Conservation (phyloP, 2,113 vertebrate genomes). For the Cyprinodon tularosa region DNA sequence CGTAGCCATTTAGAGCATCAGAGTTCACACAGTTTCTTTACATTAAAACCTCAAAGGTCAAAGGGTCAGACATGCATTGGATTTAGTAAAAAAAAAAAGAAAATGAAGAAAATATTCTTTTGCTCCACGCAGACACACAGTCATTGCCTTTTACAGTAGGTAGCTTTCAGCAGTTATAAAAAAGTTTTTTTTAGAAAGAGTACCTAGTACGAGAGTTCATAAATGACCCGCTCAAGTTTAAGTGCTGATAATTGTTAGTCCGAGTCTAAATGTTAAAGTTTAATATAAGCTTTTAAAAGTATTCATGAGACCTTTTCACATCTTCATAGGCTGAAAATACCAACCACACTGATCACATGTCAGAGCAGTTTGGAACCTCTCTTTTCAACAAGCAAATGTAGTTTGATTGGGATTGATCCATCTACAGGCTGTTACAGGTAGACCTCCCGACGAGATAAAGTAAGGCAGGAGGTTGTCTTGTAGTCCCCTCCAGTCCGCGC, state of each 20-base stretch:
- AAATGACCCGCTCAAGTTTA: conserved; percentile 45
- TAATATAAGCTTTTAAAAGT: conserved; percentile 48
- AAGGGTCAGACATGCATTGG: conserved; percentile 74
- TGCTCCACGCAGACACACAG: conserved; percentile 52
- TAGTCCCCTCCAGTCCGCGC: conserved; percentile 80
- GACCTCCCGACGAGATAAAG: conserved; percentile 79
- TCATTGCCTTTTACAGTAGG: conserved; percentile 38
- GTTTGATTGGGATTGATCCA: conserved; percentile 12
- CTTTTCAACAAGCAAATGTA: conserved; percentile 25
- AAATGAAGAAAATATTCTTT: conserved; percentile 51
- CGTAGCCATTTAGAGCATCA: conserved; percentile 42
- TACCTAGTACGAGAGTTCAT: conserved; percentile 38
- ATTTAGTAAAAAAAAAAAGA: conserved; percentile 55
- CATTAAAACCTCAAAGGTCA: conserved; percentile 52
- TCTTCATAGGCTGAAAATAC: conserved; percentile 55
- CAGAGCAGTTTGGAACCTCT: conserved; percentile 37
- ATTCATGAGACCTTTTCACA: conserved; percentile 45
- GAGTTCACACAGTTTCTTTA: conserved; percentile 57
- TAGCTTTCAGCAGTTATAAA: conserved; percentile 43
- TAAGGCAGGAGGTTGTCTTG: conserved; percentile 82
- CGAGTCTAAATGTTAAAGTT: conserved; percentile 62
- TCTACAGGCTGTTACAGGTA: conserved; percentile 75
- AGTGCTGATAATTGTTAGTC: conserved; percentile 67
- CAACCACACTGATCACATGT: conserved; percentile 39
- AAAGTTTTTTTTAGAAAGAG: conserved; percentile 46